Evolutionary conservation across 2,888 invertebrate species (phyloP), one percentile per base, ranked within the genome.

Genomic region (Serrognathus titanus): DNA sequence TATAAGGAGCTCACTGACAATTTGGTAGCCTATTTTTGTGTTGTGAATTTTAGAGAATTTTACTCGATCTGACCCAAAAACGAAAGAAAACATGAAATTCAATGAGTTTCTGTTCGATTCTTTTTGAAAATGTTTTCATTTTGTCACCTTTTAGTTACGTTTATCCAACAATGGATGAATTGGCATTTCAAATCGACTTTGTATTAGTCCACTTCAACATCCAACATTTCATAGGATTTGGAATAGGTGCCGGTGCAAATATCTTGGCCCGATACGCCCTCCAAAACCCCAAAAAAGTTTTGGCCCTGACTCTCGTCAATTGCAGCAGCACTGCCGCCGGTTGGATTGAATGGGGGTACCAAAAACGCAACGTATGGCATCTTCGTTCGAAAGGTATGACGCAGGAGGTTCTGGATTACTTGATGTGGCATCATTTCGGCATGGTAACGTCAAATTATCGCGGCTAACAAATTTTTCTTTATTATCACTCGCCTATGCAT

Each of bases 371-470:
- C 79, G 86, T 89, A 10, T 86, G 92, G 62, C 87, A 92, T 72
- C 83, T 95, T 68, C 85, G 91, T 70, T 85, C 90, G 40, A 90
- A 90, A 73, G 94, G 94, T 64, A 92, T 94, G 91, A 93, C 93
- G 16, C 91, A 92, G 75, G 87, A 90, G 54, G 94, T 94, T 43
- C 82, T 95, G 60, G 95, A 98, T 73, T 98, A 98, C 75, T 84
- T 99, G 61, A 92, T 99, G 90, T 98, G 98, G 97, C 97, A 99
- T 80, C 98, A 99, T 80, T 98, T 99, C 76, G 98, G 99, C 69
- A 84, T 90, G 80, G 88, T 92, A 80, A 4, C 75, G 78, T 62
- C 39, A 13, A 31, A 31, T 31, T 1, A 31, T 31, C 24, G 24
- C 24, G 1, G 5, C 24, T 31, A 31, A 31, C 48, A 13, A 31